phyloP scores from a whole-genome alignment of 2,888 invertebrate species.

The Cephus runcator region DNA sequence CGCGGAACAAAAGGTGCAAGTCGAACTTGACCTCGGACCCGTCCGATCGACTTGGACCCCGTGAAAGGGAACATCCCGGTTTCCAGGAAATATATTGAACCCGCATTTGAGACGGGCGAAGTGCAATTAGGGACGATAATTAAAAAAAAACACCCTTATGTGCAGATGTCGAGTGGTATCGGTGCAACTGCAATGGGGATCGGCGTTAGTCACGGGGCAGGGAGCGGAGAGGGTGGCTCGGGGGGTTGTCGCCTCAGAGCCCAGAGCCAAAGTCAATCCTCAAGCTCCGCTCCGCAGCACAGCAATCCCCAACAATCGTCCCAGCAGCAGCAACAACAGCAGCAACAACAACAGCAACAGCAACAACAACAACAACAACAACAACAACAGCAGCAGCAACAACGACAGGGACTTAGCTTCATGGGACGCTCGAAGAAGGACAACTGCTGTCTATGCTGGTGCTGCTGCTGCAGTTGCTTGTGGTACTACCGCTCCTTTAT shows the following conservation, averaged over 20 bases:
- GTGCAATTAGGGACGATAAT: too few species aligned
- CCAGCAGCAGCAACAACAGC: conserved; percentile 40
- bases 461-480: conserved; percentile 71
- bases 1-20: too few species aligned
- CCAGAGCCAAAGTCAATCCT: conserved; percentile 55
- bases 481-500: conserved; percentile 65
- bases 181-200: conserved; percentile 63
- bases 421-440: conserved; percentile 68
- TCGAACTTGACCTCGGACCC: too few species aligned
- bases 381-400: conserved; percentile 44
- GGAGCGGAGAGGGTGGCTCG: conserved; percentile 57
- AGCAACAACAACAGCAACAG: conserved; percentile 41
- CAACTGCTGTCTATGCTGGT: conserved; percentile 73
- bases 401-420: conserved; percentile 66
- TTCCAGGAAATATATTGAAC: too few species aligned
- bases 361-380: conserved; percentile 58
- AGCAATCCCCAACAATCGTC: conserved; percentile 41
- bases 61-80: too few species aligned
- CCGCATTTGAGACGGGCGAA: too few species aligned
- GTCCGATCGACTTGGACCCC: too few species aligned
- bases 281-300: conserved; percentile 48
- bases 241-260: conserved; percentile 59
- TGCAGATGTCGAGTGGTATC: conserved; percentile 63
- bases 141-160: too few species aligned
- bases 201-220: conserved; percentile 61